phyloP scores from a whole-genome alignment of 2,888 invertebrate species.

The Monopis laevigella region DNA sequence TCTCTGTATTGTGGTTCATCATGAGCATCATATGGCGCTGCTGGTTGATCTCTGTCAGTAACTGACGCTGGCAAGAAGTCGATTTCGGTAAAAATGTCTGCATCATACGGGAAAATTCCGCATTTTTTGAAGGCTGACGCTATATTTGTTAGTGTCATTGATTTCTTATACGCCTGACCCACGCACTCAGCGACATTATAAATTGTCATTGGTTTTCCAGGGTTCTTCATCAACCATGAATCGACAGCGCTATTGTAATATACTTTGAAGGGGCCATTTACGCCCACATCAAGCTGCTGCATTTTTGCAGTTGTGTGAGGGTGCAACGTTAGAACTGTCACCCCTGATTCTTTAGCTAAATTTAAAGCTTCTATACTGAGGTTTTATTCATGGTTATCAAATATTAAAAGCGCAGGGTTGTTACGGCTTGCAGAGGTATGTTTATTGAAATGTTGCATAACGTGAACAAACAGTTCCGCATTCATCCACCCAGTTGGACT shows the following conservation, averaged over 20 bases:
- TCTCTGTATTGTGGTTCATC: not conserved
- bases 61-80: not conserved
- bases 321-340: too few species aligned
- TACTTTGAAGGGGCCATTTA: too few species aligned
- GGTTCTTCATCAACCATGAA: too few species aligned
- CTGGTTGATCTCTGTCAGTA: not conserved
- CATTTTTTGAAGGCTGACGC: too few species aligned
- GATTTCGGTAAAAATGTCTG: too few species aligned
- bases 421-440: not conserved
- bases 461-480: conserved; percentile 1
- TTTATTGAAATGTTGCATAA: not conserved
- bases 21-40: not conserved
- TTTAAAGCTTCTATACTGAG: not conserved
- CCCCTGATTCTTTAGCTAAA: too few species aligned
- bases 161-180: not conserved
- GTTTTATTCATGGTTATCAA: not conserved
- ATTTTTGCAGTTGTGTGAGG: too few species aligned
- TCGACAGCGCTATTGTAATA: too few species aligned
- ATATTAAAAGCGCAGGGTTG: not conserved
- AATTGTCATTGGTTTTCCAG: too few species aligned
- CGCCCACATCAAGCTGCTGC: too few species aligned
- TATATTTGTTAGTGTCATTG: not conserved
- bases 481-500: too few species aligned
- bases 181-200: too few species aligned
- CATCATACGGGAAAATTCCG: not conserved